Evolutionary conservation across 1,140 invertebrate genomes (phyloP), one percentile per base, ranked within the genome.

Genomic region (Tetramorium alpestre): DNA sequence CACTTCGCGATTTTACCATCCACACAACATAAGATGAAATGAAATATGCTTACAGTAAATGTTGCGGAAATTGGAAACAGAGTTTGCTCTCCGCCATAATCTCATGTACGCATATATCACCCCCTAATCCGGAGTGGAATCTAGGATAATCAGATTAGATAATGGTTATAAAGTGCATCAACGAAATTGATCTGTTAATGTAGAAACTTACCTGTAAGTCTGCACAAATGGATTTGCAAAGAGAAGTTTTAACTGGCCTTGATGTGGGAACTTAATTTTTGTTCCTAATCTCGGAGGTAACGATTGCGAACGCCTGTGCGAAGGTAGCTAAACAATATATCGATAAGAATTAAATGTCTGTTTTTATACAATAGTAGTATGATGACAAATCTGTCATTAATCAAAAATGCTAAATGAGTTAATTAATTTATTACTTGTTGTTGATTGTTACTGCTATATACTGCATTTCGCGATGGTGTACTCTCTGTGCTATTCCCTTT

Each of bases 81-180:
- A 99, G 94, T 92, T 97, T 97, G 76, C 98, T 98, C 94, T 99
- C 99, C 0, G 98, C 97, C 98, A 99, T 98, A 81, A 98, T 97
- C 95, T 99, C 99, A 92, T 99, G 97, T 3, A 99, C 98, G 78
- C 98, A 98, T 62, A 99, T 98, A 94, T 99, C 98, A 6, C 98
- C 98, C 3, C 98, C 98, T 7, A 98, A 96, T 5, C 98, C 98
- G 0, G 98, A 99, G 94, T 99, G 98, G 95, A 99, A 98, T 90
- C 95, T 95, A 88, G 60, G 65, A 64, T 67, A 82, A 75, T 56
- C 65, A 78, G 38, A 13, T 33, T 38, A 62, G 18, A 82, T 33
- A 16, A 67, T 7, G 51, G 8, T 11, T 56, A 54, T 81, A 70
- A 67, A 28, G 69, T n/a, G 13, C n/a, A 72, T 47, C 3, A 69